Conservation (phyloP, 1,140 invertebrate species). For the Drosophila neocordata region DNA sequence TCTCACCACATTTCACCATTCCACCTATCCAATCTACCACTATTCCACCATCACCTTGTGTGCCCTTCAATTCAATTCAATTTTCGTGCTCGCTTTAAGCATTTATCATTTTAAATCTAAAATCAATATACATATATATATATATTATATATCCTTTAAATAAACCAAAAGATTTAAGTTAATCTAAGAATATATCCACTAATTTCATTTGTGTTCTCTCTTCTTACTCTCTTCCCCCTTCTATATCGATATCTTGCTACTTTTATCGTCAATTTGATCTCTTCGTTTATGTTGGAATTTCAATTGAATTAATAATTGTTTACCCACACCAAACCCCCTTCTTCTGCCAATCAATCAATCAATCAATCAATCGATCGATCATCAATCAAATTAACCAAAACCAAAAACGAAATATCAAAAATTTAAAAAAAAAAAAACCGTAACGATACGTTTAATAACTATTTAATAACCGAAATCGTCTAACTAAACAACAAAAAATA, state of each 20-base stretch:
- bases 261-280: slow-evolving; percentile 43
- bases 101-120: not conserved
- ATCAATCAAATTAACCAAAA: slow-evolving; percentile 19
- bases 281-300: slow-evolving; percentile 11
- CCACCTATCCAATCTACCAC: too few species aligned
- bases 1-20: too few species aligned
- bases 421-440: slow-evolving; percentile 22
- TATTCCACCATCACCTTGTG: too few species aligned
- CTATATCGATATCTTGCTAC: slow-evolving; percentile 60
- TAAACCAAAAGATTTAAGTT: slow-evolving; percentile 12
- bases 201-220: slow-evolving; percentile 79
- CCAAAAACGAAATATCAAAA: too few species aligned
- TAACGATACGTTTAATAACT: slow-evolving; percentile 34
- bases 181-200: slow-evolving; percentile 54
- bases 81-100: slow-evolving; percentile 17
- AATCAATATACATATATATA: not conserved
- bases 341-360: slow-evolving; percentile 22
- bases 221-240: slow-evolving; percentile 52
- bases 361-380: slow-evolving; percentile 22
- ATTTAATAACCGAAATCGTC: slow-evolving; percentile 45
- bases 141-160: too few species aligned
- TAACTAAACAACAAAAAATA: slow-evolving; percentile 42
- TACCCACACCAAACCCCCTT: slow-evolving; percentile 15
- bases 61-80: not conserved
- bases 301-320: not conserved